Conservation (phyloP, 2,888 invertebrate species). For the Meloe dianella region DNA sequence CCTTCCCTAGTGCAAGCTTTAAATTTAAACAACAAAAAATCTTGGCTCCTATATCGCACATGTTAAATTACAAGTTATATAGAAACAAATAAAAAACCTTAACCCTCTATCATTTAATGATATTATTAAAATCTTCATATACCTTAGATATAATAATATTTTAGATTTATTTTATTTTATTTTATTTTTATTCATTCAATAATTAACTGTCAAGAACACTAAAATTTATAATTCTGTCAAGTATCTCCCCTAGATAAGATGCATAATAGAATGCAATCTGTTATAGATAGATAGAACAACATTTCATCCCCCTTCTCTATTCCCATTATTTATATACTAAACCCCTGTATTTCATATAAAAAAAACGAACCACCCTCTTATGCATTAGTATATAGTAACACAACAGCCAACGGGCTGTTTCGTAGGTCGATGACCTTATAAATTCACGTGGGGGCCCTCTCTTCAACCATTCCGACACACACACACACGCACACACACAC, state of each 20-base stretch:
- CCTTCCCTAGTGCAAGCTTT: conserved; percentile 18
- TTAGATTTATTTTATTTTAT: no score
- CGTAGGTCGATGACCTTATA: conserved; percentile 19
- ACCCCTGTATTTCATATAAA: not conserved
- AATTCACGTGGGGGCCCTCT: conserved; percentile 25
- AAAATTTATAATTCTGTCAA: not conserved
- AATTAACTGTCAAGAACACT: not conserved
- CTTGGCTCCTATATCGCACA: conserved; percentile 15
- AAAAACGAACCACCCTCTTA: conserved; percentile 1
- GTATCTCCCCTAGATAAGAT: not conserved
- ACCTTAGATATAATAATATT: no score
- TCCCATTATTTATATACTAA: not conserved
- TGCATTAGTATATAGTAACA: conserved; percentile 8
- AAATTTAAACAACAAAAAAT: conserved; percentile 19
- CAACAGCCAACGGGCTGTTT: conserved; percentile 6
- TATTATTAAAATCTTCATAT: no score
- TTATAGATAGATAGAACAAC: not conserved
- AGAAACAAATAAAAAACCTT: not conserved
- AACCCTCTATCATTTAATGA: not conserved
- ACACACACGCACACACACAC: not conserved
- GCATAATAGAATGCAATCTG: conserved; percentile 14
- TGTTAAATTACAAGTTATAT: no score
- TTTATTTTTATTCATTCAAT: no score
- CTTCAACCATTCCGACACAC: not conserved
- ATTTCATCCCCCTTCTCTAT: not conserved